Evolutionary conservation across 1,140 invertebrate species (phyloP).

Genomic region (Polypedilum pembai): DNA sequence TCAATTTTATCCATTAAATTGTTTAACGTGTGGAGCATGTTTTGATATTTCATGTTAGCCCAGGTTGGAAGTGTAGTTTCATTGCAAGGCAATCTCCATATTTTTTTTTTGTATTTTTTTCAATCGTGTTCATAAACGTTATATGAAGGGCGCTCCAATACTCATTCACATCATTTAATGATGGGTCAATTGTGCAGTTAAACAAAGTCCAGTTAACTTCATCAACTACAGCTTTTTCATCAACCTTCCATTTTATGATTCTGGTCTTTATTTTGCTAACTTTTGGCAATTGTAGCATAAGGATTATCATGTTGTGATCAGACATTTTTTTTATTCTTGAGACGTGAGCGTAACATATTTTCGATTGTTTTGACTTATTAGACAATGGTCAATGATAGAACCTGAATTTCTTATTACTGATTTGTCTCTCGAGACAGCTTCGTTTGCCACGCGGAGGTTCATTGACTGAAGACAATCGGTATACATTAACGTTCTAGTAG

Average conservation of each 20-base stretch:
- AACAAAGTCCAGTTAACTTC: neutral
- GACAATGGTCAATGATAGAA: neutral
- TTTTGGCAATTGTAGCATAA: neutral
- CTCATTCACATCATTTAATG: neutral
- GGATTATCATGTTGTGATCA: neutral
- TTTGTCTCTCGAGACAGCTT: neutral
- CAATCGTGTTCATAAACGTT: neutral
- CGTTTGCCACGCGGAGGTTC: neutral
- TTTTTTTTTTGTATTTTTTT: neutral
- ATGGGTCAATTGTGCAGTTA: neutral
- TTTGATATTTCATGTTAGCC: neutral
- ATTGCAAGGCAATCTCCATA: neutral
- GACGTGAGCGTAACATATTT: neutral
- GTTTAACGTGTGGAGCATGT: neutral
- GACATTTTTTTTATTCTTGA: neutral
- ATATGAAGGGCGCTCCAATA: neutral
- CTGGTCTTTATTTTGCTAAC: neutral
- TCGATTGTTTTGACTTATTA: neutral
- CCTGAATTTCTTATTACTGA: neutral
- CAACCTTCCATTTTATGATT: neutral
- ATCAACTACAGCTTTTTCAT: neutral
- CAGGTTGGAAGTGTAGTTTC: neutral
- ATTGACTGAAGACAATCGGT: neutral
- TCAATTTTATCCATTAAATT: neutral
- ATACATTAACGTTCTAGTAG: neutral